Base-by-base conservation (phyloP, 2,113 vertebrate genomes). In the Formicarius rufipectus region DNA sequence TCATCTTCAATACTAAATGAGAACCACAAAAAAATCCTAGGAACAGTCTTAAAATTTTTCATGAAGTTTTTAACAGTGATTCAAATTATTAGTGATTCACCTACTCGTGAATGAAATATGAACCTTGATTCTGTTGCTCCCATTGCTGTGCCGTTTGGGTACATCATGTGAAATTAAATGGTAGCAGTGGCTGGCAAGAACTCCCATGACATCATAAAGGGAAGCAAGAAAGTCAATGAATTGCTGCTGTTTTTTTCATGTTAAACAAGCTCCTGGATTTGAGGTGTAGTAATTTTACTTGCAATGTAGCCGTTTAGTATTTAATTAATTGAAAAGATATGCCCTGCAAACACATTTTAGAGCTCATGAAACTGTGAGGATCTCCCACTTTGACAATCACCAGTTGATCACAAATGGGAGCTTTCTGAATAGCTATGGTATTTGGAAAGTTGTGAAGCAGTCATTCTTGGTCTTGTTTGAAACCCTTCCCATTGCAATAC, bases 251-350 rank as follows among this genome's bases (percentile, higher is more conserved):
- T 25, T 59, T 74, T 77, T 50, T 52, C 21, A 28, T 79, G 12
- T 66, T 80, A 40, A 40, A 9, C 10, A 30, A 3, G 60, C 22
- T 90, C 28, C 2, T 3, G 7, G 2, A 82, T 75, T 27, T 49
- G 75, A 58, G 15, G 40, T 83, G 49, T 33, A n/a, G 37, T 87
- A 72, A 30, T 52, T 84, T 91, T 53, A 72, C 75, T 87, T 82
- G 16, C n/a, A 69, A 0, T 53, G 25, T 64, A 69, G 5, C n/a
- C 76, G 11, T 39, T 22, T 76, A 22, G 23, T 67, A 20, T 50
- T 85, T 67, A 75, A 69, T 25, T 72, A 76, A 59, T 47, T 53
- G 31, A 42, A 79, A 87, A 86, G 8, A 5, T 23, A 14, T 31
- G 22, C 30, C 25, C 28, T 80, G 31, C 23, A 62, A 80, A 76